phyloP scores from a whole-genome alignment of 2,888 invertebrate genomes.

The Crocallis elinguaria region DNA sequence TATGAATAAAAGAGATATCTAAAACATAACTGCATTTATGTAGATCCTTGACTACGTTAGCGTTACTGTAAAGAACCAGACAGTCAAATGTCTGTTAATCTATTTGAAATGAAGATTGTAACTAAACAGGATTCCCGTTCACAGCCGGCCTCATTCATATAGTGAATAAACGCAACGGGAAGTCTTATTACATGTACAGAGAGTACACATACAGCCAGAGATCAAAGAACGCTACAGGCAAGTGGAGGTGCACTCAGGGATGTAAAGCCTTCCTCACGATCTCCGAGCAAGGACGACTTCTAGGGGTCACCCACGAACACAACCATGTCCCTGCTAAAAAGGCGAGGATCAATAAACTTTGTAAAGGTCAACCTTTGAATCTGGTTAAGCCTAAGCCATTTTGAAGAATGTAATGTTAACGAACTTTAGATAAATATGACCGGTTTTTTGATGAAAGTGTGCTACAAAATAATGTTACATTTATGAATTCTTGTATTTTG shows the following conservation, averaged over 20 bases:
- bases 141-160: constrained; percentile 13
- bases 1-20: too few relatives aligned
- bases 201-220: constrained; percentile 23
- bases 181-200: constrained; percentile 18
- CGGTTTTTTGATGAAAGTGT: too few relatives aligned
- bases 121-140: neutral
- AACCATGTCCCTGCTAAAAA: constrained; percentile 37
- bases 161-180: constrained; percentile 13
- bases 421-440: too few relatives aligned
- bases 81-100: neutral
- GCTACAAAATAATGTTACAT: too few relatives aligned
- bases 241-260: constrained; percentile 17
- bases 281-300: neutral
- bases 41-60: too few relatives aligned
- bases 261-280: constrained; percentile 18
- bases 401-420: neutral
- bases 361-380: too few relatives aligned
- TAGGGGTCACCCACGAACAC: constrained; percentile 29
- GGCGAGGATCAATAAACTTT: constrained; percentile 14
- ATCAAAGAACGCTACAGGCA: constrained; percentile 25
- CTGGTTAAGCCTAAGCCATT: too few relatives aligned
- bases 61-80: too few relatives aligned
- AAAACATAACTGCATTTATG: too few relatives aligned
- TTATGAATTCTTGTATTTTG: too few relatives aligned
- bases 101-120: neutral